Conservation (phyloP, 2,113 vertebrate species). For the Platysternon megacephalum region DNA sequence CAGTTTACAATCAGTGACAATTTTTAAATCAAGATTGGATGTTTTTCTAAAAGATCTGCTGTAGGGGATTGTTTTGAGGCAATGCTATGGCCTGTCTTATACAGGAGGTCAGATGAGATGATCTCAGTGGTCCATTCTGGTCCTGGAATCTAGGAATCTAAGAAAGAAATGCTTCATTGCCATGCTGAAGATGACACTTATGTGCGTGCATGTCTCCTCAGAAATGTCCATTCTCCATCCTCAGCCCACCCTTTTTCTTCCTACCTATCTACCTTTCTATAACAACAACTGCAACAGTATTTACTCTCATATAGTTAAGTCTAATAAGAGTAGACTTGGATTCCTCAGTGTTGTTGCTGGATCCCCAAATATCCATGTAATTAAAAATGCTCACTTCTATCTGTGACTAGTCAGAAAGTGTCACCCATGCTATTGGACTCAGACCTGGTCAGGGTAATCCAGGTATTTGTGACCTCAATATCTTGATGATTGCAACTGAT, state of each 20-base stretch:
- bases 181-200: not conserved
- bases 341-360: not conserved
- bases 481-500: not conserved
- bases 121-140: not conserved
- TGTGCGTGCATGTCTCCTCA: not conserved
- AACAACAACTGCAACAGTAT: not conserved
- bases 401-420: not conserved
- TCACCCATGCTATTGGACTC: not conserved
- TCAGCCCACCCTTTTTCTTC: not conserved
- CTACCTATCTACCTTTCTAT: not conserved
- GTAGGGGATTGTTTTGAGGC: not conserved
- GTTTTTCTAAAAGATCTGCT: not conserved
- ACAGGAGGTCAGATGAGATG: not conserved
- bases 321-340: not conserved
- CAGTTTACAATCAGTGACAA: not conserved
- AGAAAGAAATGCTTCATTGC: not conserved
- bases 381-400: not conserved
- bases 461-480: not conserved
- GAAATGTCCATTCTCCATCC: not conserved
- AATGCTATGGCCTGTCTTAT: not conserved
- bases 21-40: not conserved
- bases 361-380: not conserved
- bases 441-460: not conserved
- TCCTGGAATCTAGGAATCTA: not conserved
- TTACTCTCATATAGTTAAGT: not conserved